Percentiles rank a stretch among this genome's conserved stretches.
Evolutionary conservation across 1,140 invertebrate genomes (phyloP).

Genomic region (Dendroctonus ponderosae): DNA sequence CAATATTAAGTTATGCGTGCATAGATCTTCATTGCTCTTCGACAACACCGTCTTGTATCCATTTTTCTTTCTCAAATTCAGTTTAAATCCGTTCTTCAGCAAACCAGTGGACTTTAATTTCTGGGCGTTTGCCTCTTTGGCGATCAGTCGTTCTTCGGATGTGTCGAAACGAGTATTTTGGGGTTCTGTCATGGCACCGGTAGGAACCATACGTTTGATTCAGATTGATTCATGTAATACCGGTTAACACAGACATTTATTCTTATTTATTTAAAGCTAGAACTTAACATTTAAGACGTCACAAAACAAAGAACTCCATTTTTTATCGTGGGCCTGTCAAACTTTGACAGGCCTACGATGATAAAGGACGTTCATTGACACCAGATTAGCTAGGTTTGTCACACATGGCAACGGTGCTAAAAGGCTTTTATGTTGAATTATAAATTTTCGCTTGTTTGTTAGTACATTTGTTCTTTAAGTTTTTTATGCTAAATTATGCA

Average conservation of each 20-base stretch:
- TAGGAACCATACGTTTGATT: constrained; percentile 13
- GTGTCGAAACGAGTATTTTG: constrained; percentile 15
- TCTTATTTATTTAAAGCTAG: not conserved
- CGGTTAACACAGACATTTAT: constrained; percentile 22
- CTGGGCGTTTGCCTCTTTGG: constrained; percentile 13
- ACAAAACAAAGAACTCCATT: constrained; percentile 29
- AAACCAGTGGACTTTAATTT: constrained; percentile 8
- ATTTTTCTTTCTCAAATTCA: constrained; percentile 19
- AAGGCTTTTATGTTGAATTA: not conserved
- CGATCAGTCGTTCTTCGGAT: constrained; percentile 6
- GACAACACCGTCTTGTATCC: constrained; percentile 27
- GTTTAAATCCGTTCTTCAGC: constrained; percentile 27
- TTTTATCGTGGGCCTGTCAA: not conserved
- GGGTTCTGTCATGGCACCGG: constrained; percentile 26
- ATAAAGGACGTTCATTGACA: too few species aligned
- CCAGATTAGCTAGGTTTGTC: too few species aligned
- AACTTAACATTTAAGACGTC: constrained; percentile 10
- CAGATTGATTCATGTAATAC: constrained; percentile 8
- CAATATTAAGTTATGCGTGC: constrained; percentile 7
- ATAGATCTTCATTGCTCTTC: constrained; percentile 30
- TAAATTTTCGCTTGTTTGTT: not conserved
- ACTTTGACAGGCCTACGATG: too few species aligned
- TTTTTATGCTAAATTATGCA: too few species aligned
- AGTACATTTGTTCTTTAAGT: not conserved
- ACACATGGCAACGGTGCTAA: not conserved